These are phyloP conservation scores for Bostrychus sinensis DNA, from an alignment of 2,113 vertebrate genomes.

Conservation along the genomic window DNA sequence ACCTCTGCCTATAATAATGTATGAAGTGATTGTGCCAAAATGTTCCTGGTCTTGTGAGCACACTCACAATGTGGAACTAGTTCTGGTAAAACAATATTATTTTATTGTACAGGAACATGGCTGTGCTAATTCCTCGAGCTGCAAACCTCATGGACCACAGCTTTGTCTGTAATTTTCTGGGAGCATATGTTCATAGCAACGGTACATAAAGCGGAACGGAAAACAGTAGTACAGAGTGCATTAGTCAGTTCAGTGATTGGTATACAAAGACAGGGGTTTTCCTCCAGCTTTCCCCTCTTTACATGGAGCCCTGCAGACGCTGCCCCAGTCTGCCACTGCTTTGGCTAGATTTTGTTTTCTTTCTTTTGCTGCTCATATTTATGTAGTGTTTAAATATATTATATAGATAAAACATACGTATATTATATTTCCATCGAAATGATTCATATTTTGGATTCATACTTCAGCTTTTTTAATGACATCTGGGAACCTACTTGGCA, in stretches of 20 bases:
- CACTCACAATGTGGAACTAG: conserved; percentile 60
- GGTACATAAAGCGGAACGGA: conserved; percentile 79
- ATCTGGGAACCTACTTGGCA: not conserved
- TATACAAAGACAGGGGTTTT: conserved; percentile 77
- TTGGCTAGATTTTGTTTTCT: conserved; percentile 48
- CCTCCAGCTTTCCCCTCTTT: conserved; percentile 66
- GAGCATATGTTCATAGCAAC: conserved; percentile 82
- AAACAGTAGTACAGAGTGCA: conserved; percentile 79
- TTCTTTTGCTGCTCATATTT: conserved; percentile 41
- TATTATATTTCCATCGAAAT: conserved; percentile 11
- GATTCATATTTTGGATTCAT: conserved; percentile 13
- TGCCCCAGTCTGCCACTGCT: conserved; percentile 36
- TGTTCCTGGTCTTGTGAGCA: conserved; percentile 1
- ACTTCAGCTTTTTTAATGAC: conserved; percentile 23
- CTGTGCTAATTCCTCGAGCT: conserved; percentile 77
- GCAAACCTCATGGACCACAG: conserved; percentile 81
- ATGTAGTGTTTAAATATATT: not conserved
- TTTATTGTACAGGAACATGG: conserved; percentile 80
- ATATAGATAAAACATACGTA: not conserved
- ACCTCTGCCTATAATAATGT: conserved; percentile 37
- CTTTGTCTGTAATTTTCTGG: conserved; percentile 80
- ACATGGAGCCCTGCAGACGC: conserved; percentile 59
- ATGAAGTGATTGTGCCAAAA: conserved; percentile 45
- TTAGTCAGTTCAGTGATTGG: conserved; percentile 75
- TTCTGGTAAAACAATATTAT: conserved; percentile 81